These are phyloP conservation scores for Smittia sp. DNA, from an alignment of 2,888 invertebrate genomes.

Conservation along the genomic window DNA sequence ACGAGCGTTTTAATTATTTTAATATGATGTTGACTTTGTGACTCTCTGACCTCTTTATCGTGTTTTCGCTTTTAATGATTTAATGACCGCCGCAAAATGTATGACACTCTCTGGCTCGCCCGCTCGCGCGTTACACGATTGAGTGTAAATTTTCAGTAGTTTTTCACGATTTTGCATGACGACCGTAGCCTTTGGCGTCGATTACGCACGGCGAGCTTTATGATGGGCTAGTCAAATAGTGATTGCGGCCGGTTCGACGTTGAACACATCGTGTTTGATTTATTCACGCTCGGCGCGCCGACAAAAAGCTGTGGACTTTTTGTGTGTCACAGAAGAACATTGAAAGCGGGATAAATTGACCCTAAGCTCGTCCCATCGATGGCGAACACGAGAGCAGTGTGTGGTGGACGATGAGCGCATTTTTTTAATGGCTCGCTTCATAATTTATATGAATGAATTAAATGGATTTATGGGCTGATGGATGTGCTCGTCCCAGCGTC, in stretches of 20 bases:
- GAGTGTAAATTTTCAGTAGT: constrained; percentile 4
- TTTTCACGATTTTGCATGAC: constrained; percentile 14
- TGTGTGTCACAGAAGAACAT: constrained; percentile 11
- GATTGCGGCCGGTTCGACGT: not conserved
- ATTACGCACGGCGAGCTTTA: not conserved
- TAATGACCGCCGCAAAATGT: constrained; percentile 30
- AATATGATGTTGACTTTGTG: constrained; percentile 37
- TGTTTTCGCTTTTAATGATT: constrained; percentile 26
- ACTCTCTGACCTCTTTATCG: constrained; percentile 29
- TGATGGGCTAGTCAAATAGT: constrained; percentile 19
- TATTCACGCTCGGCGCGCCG: not conserved
- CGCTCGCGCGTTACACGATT: constrained; percentile 15
- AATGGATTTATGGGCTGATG: constrained; percentile 40
- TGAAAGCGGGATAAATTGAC: constrained; percentile 39
- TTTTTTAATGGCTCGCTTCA: constrained; percentile 33
- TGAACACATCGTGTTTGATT: constrained; percentile 33
- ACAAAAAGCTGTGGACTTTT: constrained; percentile 1
- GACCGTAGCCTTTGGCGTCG: not conserved
- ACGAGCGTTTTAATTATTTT: constrained; percentile 30
- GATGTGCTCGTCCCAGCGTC: constrained; percentile 11
- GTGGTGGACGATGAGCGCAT: constrained; percentile 31
- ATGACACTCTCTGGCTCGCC: not conserved
- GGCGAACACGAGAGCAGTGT: constrained; percentile 28
- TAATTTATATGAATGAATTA: constrained; percentile 40
- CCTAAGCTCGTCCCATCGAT: constrained; percentile 2